Evolutionary conservation across 2,888 invertebrate genomes (phyloP).

Genomic region (Hyppa rectilinea): DNA sequence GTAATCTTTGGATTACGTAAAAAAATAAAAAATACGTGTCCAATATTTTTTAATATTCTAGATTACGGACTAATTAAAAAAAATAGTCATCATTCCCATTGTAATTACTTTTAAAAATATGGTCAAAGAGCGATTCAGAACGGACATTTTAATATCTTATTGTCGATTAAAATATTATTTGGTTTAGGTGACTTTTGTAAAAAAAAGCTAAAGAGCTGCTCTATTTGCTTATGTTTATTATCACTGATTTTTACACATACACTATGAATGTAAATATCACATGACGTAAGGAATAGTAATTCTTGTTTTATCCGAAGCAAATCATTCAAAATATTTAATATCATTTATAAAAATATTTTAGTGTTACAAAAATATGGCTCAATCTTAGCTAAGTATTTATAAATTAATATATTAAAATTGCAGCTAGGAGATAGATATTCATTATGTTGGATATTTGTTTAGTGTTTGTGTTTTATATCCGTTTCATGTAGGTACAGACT

Average conservation of each 20-base stretch:
- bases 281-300: not conserved
- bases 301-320: not conserved
- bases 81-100: no score
- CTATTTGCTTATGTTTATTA: not conserved
- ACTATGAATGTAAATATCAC: constrained; percentile 18
- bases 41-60: no score
- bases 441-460: constrained; percentile 44
- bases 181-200: not conserved
- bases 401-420: constrained; percentile 57
- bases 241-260: constrained; percentile 5
- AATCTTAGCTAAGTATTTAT: not conserved
- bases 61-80: no score
- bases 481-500: constrained; percentile 52
- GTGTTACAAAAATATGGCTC: not conserved
- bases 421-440: constrained; percentile 72
- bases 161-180: no score
- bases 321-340: not conserved
- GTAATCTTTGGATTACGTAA: no score
- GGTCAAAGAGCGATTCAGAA: not conserved
- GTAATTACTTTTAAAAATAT: not conserved
- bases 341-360: not conserved
- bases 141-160: not conserved
- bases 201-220: not conserved
- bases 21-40: no score
- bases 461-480: constrained; percentile 43